Base-by-base conservation (phyloP, 1,140 invertebrate genomes). In the Muscidifurax raptorellus region DNA sequence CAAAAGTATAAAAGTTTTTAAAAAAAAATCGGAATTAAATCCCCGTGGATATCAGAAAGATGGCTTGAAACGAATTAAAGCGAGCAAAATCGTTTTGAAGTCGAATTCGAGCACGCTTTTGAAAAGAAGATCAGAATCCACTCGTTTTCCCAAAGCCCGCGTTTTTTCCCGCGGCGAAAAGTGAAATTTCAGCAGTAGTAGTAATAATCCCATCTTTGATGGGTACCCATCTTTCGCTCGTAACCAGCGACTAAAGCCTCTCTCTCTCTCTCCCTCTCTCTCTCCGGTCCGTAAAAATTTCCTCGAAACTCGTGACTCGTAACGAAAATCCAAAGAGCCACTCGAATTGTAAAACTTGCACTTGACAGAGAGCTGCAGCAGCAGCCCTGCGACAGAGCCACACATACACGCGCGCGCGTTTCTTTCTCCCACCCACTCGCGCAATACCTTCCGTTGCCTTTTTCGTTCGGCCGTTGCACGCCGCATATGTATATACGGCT, bases 291-390 rank as follows among this genome's bases (percentile, higher is more conserved):
- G 66, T 18, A 69, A 69, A 69, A 69, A 69, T 69, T 69, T 69
- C 66, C 22, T 27, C 27, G 66, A 69, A 13, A 10, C 28, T 69
- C 18, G 36, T 25, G 36, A 30, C 79, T 47, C n/a, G 44, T 72
- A 30, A 40, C 18, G 22, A 75, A 69, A 75, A 36, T 75, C 30
- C 74, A 75, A 47, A 47, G 74, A 75, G 22, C 40, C 74, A 25
- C 28, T 32, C 15, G 59, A 79, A 32, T 59, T 79, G 76, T 79
- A 79, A 79, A 79, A 79, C 25, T 64, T 77, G 25, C 10, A 66
- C 52, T 79, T 30, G 28, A 28, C 30, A 22, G 27, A 77, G 44
- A 76, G 40, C 7, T 47, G 44, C 12, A n/a, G 64, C 59, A 18
- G 32, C 9, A 66, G 64, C 44, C 15, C 13, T n/a, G 22, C 52